Evolutionary conservation across 2,113 vertebrate species (phyloP), one percentile per base, ranked within the genome.

Genomic region (Ameiurus melas): DNA sequence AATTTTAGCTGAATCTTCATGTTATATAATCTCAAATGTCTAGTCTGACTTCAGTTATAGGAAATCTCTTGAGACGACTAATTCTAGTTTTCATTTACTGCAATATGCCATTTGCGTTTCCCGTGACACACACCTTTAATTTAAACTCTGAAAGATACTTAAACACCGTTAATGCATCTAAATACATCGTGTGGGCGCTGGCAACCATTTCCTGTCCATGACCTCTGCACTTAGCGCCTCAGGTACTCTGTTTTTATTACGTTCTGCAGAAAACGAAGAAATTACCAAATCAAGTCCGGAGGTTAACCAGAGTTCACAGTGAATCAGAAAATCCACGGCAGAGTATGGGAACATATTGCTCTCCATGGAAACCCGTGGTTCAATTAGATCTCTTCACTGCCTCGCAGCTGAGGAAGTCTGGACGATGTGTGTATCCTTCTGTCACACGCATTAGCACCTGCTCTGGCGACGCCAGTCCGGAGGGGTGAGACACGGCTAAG

Each of bases 331-430:
- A 89, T 53, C 88, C 68, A 51, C 57, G 58, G 82, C 83, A 82
- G 83, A 91, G 90, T 79, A 73, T 73, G 43, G 87, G 89, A 89
- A 84, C 89, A 91, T 89, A 91, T 89, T 89, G 89, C 78, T 90
- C 89, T 90, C 89, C 89, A 91, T 91, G 89, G 89, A 87, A 91
- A 91, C 90, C 89, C 85, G 85, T 90, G 83, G 90, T 71, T 86
- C 90, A 91, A 91, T 91, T 91, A 91, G 83, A 89, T 89, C 85
- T 58, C 83, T 81, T 90, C 87, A 87, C 85, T 88, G 85, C 85
- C 83, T 83, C 30, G 71, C 87, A 87, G 89, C 90, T 89, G 88
- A 83, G 66, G 68, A 80, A 89, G 89, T 87, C 90, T 85, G 79
- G 85, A 62, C 88, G 64, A 88, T 91, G 85, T 85, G 87, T 85